These are phyloP conservation scores for Calypte anna DNA, from an alignment of 2,113 vertebrate genomes.

Conservation along the genomic window DNA sequence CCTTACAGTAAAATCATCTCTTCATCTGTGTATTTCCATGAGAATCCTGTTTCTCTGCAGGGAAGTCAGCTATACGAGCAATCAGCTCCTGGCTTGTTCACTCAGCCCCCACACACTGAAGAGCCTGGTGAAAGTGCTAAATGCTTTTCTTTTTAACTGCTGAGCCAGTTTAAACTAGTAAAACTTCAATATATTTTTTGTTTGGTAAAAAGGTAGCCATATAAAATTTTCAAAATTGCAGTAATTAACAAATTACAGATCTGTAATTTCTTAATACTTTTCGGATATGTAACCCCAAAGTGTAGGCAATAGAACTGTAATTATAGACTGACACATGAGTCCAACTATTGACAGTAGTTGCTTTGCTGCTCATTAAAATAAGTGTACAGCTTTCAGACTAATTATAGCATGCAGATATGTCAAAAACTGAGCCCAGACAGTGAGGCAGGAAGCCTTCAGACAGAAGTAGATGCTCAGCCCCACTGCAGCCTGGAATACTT, in stretches of 20 bases:
- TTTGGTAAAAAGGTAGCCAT: background rate
- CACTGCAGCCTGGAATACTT: background rate
- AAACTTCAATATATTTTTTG: background rate
- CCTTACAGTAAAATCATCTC: background rate
- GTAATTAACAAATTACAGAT: background rate
- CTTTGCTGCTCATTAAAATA: constrained; percentile 39
- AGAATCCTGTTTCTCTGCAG: background rate
- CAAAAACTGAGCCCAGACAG: background rate
- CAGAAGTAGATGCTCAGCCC: background rate
- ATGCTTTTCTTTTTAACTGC: background rate
- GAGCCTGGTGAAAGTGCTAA: background rate
- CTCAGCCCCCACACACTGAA: background rate
- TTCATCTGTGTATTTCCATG: background rate
- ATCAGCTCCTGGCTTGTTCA: background rate
- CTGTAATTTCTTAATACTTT: background rate
- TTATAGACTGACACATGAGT: background rate
- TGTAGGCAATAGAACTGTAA: background rate
- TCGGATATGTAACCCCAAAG: background rate
- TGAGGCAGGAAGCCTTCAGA: background rate
- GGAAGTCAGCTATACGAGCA: background rate
- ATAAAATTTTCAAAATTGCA: constrained; percentile 48
- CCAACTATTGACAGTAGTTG: background rate
- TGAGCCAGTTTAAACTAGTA: background rate
- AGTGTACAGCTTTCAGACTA: constrained; percentile 31
- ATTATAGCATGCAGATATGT: constrained; percentile 23